Conservation (phyloP, 1,140 invertebrate genomes). For the Cylas formicarius region DNA sequence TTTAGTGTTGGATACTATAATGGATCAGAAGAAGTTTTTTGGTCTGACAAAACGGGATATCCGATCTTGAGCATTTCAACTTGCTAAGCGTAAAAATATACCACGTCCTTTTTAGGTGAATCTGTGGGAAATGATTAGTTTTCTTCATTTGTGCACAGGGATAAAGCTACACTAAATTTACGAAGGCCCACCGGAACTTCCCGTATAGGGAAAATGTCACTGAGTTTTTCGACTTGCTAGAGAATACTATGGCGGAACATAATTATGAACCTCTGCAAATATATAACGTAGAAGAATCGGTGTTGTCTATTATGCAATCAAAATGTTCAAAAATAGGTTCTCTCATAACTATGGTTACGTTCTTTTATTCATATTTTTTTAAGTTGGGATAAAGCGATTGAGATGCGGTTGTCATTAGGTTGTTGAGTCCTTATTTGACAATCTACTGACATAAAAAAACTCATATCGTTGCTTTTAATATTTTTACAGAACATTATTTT, state of each 20-base stretch:
- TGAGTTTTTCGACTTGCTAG: conserved; percentile 16
- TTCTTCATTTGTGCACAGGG: conserved; percentile 2
- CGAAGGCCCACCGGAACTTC: conserved; percentile 6
- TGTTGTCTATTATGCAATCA: conserved; percentile 1
- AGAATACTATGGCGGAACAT: conserved; percentile 2
- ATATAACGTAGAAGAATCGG: not conserved
- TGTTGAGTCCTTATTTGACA: too few species aligned
- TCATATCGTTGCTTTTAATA: too few species aligned
- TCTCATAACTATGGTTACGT: too few species aligned
- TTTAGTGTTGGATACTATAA: too few species aligned
- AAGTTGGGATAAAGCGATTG: too few species aligned
- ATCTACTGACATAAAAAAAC: too few species aligned
- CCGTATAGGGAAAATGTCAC: conserved; percentile 1
- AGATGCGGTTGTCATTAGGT: too few species aligned
- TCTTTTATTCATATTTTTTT: too few species aligned
- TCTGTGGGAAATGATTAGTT: conserved; percentile 10
- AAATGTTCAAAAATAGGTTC: conserved; percentile 1
- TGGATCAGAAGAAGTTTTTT: too few species aligned
- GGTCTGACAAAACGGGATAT: conserved; percentile 12
- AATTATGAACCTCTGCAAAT: conserved; percentile 4
- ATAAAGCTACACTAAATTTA: too few species aligned
- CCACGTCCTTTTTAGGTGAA: conserved; percentile 12
- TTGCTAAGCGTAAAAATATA: conserved; percentile 9
- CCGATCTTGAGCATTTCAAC: conserved; percentile 13
- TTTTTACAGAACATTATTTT: too few species aligned